Evolutionary conservation across 2,113 vertebrate genomes (phyloP), one percentile per base, ranked within the genome.

Genomic region (Pterophyllum scalare): DNA sequence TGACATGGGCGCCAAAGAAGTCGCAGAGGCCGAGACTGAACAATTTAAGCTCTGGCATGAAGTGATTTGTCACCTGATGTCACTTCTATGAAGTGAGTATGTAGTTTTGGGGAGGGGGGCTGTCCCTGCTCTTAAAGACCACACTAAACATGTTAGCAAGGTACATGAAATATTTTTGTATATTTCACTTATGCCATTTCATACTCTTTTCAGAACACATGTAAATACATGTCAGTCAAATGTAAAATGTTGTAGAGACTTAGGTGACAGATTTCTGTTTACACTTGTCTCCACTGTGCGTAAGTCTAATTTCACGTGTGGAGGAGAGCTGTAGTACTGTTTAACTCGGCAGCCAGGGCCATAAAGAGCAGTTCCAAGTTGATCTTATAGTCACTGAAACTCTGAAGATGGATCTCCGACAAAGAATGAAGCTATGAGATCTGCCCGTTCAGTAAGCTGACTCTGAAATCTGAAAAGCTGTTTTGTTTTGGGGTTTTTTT

Each of bases 31-130:
- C 59, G 76, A 64, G 76, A 85, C 56, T 74, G 60, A 88, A 88
- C 64, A 89, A 82, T 85, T 60, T 67, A 87, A 83, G 58, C 78
- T 88, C 88, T 88, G 80, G 84, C 83, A 87, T 87, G 83, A 93
- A 94, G 90, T 90, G 91, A 91, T 92, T 79, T 88, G 92, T 94
- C 92, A 92, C 90, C 92, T 92, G 88, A 82, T 91, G 93, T 94
- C 94, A 95, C 96, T 96, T 96, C 95, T 95, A 93, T 96, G 95
- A 96, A 96, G 95, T 96, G 94, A 90, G 77, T 88, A 75, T 90
- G 88, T 92, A 86, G 90, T 90, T 81, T 56, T 3, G 52, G n/a
- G 78, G 80, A 58, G 19, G 31, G 15, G 58, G 3, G 22, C 35
- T 82, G 65, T 81, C 83, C 84, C 83, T 90, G 82, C 89, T 90